Evolutionary conservation across 2,113 vertebrate genomes (phyloP).

Genomic region (Lipotes vexillifer): DNA sequence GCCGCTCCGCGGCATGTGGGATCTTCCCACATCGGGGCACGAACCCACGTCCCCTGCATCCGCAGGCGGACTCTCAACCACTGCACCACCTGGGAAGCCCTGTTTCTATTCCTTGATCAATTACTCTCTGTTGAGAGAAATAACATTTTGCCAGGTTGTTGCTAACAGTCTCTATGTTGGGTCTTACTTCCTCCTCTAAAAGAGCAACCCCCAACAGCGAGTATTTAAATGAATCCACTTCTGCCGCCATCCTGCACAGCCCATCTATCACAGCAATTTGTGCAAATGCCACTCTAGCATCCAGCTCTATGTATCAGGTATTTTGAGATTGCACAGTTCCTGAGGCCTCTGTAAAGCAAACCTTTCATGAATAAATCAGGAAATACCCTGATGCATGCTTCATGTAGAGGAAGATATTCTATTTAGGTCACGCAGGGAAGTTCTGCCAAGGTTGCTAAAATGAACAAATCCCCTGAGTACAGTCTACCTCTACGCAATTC

Average conservation of each 20-base stretch:
- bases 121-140: slow-evolving; percentile 71
- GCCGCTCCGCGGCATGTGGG: too few relatives aligned
- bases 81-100: not conserved
- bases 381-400: slow-evolving; percentile 87
- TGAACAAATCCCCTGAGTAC: slow-evolving; percentile 82
- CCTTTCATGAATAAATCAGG: slow-evolving; percentile 89
- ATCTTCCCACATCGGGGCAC: too few relatives aligned
- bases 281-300: slow-evolving; percentile 82
- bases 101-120: slow-evolving; percentile 69
- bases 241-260: slow-evolving; percentile 74
- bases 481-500: slow-evolving; percentile 78
- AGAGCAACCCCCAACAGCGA: slow-evolving; percentile 77
- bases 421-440: slow-evolving; percentile 86
- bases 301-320: slow-evolving; percentile 83
- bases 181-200: slow-evolving; percentile 78
- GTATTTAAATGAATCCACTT: slow-evolving; percentile 80
- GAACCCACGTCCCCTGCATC: too few relatives aligned
- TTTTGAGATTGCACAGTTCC: slow-evolving; percentile 84
- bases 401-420: slow-evolving; percentile 88
- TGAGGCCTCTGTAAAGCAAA: slow-evolving; percentile 87
- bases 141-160: slow-evolving; percentile 37
- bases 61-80: too few relatives aligned
- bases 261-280: slow-evolving; percentile 86
- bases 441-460: slow-evolving; percentile 87
- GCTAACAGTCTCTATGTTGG: slow-evolving; percentile 70